These are phyloP conservation scores for Kradibia gibbosae DNA, from an alignment of 1,140 invertebrate genomes.

Conservation along the genomic window DNA sequence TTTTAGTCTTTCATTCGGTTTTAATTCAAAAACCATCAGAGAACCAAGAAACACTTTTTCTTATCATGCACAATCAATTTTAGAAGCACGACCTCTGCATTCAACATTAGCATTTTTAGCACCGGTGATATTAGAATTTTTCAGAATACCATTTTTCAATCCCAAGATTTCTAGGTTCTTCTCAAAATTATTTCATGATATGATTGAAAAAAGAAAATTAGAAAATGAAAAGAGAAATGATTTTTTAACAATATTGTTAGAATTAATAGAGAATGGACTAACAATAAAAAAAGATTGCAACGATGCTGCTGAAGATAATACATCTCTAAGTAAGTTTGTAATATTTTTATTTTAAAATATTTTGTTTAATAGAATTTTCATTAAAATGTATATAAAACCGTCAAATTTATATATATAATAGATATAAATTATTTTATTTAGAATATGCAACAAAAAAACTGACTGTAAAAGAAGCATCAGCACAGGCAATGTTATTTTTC, in stretches of 20 bases:
- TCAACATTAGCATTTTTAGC: neutral
- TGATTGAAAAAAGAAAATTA: constrained; percentile 54
- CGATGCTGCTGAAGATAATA: neutral
- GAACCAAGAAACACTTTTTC: constrained; percentile 58
- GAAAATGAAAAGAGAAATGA: constrained; percentile 61
- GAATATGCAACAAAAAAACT: constrained; percentile 8
- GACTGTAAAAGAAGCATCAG: constrained; percentile 42
- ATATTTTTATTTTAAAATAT: neutral
- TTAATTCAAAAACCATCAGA: constrained; percentile 66
- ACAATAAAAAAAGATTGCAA: neutral
- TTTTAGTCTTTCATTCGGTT: constrained; percentile 73
- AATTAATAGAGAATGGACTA: constrained; percentile 57
- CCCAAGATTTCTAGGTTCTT: constrained; percentile 57
- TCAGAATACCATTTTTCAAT: neutral
- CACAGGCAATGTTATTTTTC: constrained; percentile 57
- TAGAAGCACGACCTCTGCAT: constrained; percentile 33
- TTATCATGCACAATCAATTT: neutral
- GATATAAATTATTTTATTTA: neutral
- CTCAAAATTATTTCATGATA: constrained; percentile 53
- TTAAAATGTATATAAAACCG: neutral
- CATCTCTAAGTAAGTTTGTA: neutral
- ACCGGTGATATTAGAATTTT: neutral
- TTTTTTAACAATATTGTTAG: constrained; percentile 61
- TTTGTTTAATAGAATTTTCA: neutral
- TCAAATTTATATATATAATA: neutral